These are phyloP conservation scores for Caenorhabditis wallacei DNA, from an alignment of 2,888 invertebrate genomes.

Conservation along the genomic window DNA sequence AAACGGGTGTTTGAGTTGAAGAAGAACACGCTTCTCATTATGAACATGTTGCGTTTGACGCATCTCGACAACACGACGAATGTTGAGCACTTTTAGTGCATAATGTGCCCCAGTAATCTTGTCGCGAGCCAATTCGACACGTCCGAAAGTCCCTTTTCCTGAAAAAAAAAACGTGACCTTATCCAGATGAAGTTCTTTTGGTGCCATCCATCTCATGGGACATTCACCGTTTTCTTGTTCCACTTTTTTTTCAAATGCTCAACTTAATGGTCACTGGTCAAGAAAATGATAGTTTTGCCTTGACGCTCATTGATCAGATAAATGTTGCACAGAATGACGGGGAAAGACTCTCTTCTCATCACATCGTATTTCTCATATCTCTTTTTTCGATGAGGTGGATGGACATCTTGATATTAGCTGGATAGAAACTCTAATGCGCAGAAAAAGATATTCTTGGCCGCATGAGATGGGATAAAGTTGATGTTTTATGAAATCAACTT, in stretches of 20 bases:
- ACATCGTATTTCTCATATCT: constrained; percentile 20
- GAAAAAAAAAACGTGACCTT: constrained; percentile 65
- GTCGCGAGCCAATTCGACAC: constrained; percentile 89
- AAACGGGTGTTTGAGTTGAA: constrained; percentile 93
- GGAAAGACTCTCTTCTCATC: constrained; percentile 16
- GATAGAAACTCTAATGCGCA: constrained; percentile 12
- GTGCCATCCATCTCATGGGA: constrained; percentile 35
- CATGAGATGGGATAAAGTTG: constrained; percentile 18
- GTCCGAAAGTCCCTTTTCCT: constrained; percentile 95
- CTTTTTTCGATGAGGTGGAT: constrained; percentile 29
- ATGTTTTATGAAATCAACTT: neutral
- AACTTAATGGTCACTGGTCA: constrained; percentile 59
- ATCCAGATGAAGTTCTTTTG: constrained; percentile 24
- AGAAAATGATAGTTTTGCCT: constrained; percentile 54
- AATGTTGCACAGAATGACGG: constrained; percentile 58
- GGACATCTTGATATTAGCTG: constrained; percentile 41
- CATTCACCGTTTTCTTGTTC: constrained; percentile 23
- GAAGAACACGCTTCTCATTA: constrained; percentile 94
- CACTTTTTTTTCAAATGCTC: constrained; percentile 6
- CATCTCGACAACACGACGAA: constrained; percentile 89
- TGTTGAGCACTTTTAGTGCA: constrained; percentile 93
- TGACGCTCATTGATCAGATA: constrained; percentile 61
- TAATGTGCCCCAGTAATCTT: constrained; percentile 88
- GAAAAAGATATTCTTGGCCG: constrained; percentile 8
- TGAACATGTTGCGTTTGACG: constrained; percentile 98